phyloP scores from a whole-genome alignment of 2,888 invertebrate genomes.

The Oscheius sp. region DNA sequence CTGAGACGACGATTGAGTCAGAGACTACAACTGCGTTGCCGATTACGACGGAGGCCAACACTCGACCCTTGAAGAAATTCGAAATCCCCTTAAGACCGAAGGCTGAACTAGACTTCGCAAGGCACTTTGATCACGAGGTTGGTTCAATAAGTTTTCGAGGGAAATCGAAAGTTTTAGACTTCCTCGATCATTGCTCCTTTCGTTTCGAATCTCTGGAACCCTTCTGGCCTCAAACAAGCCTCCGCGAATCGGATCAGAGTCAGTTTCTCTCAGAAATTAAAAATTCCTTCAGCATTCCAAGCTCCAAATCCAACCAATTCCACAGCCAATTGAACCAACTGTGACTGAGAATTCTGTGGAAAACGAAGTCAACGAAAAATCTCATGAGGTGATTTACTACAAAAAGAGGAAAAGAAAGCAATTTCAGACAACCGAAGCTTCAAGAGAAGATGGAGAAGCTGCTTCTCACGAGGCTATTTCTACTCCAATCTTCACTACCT shows the following conservation, averaged over 20 bases:
- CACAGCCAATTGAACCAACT: too few species aligned
- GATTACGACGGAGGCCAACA: neutral
- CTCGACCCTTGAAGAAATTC: slow-evolving; percentile 26
- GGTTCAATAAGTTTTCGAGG: neutral
- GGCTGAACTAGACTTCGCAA: slow-evolving; percentile 38
- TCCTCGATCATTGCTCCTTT: neutral
- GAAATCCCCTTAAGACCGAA: slow-evolving; percentile 47
- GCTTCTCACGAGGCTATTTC: neutral
- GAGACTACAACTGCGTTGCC: neutral
- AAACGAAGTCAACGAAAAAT: neutral
- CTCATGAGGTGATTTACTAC: neutral
- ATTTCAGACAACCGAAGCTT: too few species aligned
- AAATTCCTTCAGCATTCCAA: slow-evolving; percentile 1
- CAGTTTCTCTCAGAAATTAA: neutral
- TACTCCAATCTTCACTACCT: neutral
- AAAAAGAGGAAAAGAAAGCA: neutral
- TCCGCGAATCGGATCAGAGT: slow-evolving; percentile 5
- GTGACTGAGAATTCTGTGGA: neutral
- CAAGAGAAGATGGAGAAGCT: too few species aligned
- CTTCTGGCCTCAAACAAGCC: neutral
- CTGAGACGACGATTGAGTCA: neutral
- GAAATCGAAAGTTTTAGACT: neutral
- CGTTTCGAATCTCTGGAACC: slow-evolving; percentile 10
- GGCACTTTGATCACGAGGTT: slow-evolving; percentile 18
- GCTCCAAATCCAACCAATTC: slow-evolving; percentile 12